phyloP scores from a whole-genome alignment of 2,113 vertebrate species.

The Colossoma macropomum region DNA sequence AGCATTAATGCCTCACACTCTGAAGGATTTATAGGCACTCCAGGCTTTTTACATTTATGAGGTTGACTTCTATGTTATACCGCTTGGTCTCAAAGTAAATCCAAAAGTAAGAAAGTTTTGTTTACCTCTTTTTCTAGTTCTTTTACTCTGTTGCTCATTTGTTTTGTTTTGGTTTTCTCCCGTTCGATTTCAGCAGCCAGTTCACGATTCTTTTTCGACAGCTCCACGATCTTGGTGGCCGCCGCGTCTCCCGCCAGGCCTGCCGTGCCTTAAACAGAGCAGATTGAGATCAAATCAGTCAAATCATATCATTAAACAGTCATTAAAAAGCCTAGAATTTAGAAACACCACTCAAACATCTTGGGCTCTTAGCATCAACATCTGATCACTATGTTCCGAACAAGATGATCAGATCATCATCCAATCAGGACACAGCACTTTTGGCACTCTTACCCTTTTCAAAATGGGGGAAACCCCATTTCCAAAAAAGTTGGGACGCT shows the following conservation, averaged over 20 bases:
- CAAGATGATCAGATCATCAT: too few relatives aligned
- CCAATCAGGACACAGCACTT: too few relatives aligned
- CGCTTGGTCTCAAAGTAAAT: too few relatives aligned
- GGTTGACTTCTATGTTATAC: not conserved
- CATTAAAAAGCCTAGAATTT: not conserved
- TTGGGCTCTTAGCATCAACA: too few relatives aligned
- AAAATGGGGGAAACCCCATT: too few relatives aligned
- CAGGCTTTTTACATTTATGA: not conserved
- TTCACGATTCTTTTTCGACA: constrained; percentile 90
- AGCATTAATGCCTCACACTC: not conserved
- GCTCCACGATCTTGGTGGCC: constrained; percentile 90
- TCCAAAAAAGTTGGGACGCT: too few relatives aligned
- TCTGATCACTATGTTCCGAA: too few relatives aligned
- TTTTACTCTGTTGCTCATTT: constrained; percentile 79
- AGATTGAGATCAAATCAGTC: not conserved
- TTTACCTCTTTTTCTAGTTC: constrained; percentile 88
- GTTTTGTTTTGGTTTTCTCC: constrained; percentile 83
- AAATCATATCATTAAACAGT: not conserved
- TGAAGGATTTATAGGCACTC: not conserved
- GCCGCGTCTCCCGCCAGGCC: constrained; percentile 85
- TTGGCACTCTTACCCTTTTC: too few relatives aligned
- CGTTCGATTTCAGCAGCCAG: constrained; percentile 81
- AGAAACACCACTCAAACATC: not conserved
- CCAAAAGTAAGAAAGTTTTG: not conserved
- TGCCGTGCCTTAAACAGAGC: constrained; percentile 72